phyloP scores from a whole-genome alignment of 1,140 invertebrate genomes.

The Daktulosphaira vitifoliae region DNA sequence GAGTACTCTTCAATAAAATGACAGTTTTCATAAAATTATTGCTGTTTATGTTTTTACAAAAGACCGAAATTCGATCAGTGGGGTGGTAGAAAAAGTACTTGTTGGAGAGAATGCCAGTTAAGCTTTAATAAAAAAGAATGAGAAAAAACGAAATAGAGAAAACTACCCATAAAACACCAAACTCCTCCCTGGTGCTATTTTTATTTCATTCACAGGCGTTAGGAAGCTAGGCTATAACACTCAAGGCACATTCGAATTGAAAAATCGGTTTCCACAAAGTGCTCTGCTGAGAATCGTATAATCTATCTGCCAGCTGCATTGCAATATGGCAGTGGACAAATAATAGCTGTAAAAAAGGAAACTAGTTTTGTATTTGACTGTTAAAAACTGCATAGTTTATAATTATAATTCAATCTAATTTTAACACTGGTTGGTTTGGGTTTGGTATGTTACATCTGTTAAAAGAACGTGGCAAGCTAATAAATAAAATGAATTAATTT shows the following conservation, averaged over 20 bases:
- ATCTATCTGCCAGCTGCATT: slow-evolving; percentile 6
- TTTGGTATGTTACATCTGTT: too few species aligned
- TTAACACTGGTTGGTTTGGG: too few species aligned
- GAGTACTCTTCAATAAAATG: too few species aligned
- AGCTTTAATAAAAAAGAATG: not conserved
- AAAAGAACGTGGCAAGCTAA: too few species aligned
- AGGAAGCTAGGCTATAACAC: not conserved
- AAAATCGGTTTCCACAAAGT: slow-evolving; percentile 32
- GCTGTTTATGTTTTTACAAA: too few species aligned
- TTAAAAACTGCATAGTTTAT: too few species aligned
- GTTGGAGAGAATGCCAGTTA: not conserved
- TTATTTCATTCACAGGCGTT: slow-evolving; percentile 26
- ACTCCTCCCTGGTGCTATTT: slow-evolving; percentile 23
- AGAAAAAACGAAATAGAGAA: slow-evolving; percentile 11
- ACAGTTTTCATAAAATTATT: too few species aligned
- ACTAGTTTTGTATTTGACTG: too few species aligned
- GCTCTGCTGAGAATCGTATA: slow-evolving; percentile 28
- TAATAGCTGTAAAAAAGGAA: not conserved
- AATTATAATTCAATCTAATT: too few species aligned
- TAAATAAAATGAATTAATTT: too few species aligned
- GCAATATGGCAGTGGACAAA: slow-evolving; percentile 11
- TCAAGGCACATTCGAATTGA: slow-evolving; percentile 21
- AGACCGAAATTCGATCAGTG: slow-evolving; percentile 11
- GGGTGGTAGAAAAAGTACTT: too few species aligned
- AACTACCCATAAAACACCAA: slow-evolving; percentile 15